Base-by-base conservation (phyloP, 1,140 invertebrate species). In the Achroia grisella region DNA sequence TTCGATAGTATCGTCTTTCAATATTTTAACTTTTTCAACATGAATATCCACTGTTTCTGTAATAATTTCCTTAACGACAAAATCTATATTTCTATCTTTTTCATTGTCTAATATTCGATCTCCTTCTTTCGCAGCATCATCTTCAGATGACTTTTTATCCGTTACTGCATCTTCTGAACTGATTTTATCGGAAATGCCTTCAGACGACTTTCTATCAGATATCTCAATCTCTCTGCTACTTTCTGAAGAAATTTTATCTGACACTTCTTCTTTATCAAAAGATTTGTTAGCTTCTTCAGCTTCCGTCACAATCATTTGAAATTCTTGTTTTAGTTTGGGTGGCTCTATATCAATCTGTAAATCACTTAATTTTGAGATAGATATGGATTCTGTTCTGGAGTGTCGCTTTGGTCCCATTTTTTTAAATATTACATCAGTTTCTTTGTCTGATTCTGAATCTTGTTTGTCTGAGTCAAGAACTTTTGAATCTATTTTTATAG, bases 191-290 rank as follows among this genome's bases (percentile, higher is more conserved):
- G 85, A 87, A 47, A 84, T 71, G n/a, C 73, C 83, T 48, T 87
- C 86, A 4, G 86, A 87, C 39, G 79, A 87, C 55, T 87, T 87
- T 34, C 79, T 58, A 14, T 87, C 86, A 12, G 86, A 87, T 31
- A 87, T 81, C 71, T 87, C 86, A 17, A 87, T 73, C 61, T 87
- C 86, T 41, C 83, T 62, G 47, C 86, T 87, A 56, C 76, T 81
- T 64, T 87, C 86, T n/a, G 86, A 87, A 23, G 86, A 87, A 49
- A 87, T 86, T 71, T 86, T 87, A 56, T 87, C 86, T 1, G 83
- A 87, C 8, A 62, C 39, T 56, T 87, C 86, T 50, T 86, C 83
- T 61, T 75, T 78, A 8, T 87, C 85, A 52, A 71, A 82, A 9
- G 82, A 77, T 31, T 44, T 66, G 28, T 77, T 79, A 29, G 76